Evolutionary conservation across 2,113 vertebrate genomes (phyloP), one percentile per base, ranked within the genome.

Genomic region (Megalops atlanticus): DNA sequence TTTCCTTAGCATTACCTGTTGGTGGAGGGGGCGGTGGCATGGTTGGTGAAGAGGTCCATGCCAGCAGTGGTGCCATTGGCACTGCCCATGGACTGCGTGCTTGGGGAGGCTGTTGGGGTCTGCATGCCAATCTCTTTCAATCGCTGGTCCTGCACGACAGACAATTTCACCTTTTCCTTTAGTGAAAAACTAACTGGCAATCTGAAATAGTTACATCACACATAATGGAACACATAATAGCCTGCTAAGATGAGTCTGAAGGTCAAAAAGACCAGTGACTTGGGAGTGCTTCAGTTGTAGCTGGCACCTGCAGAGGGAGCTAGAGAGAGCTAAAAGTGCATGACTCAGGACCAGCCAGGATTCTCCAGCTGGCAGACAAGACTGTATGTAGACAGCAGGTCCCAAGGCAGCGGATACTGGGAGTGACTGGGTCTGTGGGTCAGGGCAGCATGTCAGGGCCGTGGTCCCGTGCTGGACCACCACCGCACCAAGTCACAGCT

Each of bases 1-100:
- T 43, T 38, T n/a, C 43, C 16, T 35, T 15, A 5, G 33, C 84
- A 90, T 90, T 88, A 97, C 96, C 96, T 96, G 81, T 96, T 97
- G 87, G 93, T 95, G 86, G 95, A 86, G 36, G 96, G 92, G 80
- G 92, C 87, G 40, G 92, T 87, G 77, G 95, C 92, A 47, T 96
- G 93, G 87, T 91, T 94, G 85, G 95, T 92, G 86, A 96, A 96
- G 47, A 96, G 91, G 81, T 97, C 96, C 47, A 94, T 91, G 86
- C 93, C 92, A 81, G 91, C 89, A 77, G 93, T 92, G 24, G 90
- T 94, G 87, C 92, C 92, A 86, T 95, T 95, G 88, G 94, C 93
- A 83, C 95, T 97, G 87, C 95, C 95, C 89, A 95, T 95, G 77
- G 96, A 96, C 89, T 96, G 95, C 88, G 94, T 91, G 89, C 95